Evolutionary conservation across 2,113 vertebrate genomes (phyloP).

Genomic region (Callorhinus ursinus): DNA sequence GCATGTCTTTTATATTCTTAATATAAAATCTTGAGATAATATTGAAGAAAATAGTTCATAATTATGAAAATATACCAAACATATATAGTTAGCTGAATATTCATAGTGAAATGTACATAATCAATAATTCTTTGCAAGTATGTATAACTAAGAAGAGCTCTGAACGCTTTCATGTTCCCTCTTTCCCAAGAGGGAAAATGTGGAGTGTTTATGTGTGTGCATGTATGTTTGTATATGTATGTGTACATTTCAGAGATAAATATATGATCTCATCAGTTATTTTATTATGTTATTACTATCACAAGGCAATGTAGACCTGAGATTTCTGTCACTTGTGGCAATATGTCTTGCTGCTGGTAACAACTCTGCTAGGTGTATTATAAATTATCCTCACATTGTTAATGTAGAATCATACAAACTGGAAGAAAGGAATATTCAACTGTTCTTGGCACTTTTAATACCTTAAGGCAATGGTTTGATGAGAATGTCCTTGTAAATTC

Average conservation of each 20-base stretch:
- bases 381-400: background rate
- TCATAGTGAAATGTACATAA: background rate
- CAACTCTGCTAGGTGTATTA: background rate
- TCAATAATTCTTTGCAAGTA: background rate
- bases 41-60: background rate
- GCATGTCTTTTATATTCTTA: background rate
- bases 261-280: background rate
- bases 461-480: background rate
- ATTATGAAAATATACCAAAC: background rate
- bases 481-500: constrained; percentile 4
- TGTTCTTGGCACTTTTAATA: background rate
- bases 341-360: background rate
- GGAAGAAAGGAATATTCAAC: background rate
- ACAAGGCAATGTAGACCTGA: background rate
- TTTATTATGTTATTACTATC: constrained; percentile 3
- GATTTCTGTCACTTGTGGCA: background rate
- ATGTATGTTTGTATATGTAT: background rate
- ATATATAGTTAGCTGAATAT: background rate
- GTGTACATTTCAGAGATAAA: background rate
- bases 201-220: background rate
- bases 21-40: background rate
- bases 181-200: background rate
- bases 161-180: background rate
- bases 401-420: background rate
- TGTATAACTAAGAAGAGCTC: background rate